Percentiles rank a stretch among this genome's conserved stretches.
Evolutionary conservation across 1,140 invertebrate species (phyloP).

Genomic region (Platyscapa corneri): DNA sequence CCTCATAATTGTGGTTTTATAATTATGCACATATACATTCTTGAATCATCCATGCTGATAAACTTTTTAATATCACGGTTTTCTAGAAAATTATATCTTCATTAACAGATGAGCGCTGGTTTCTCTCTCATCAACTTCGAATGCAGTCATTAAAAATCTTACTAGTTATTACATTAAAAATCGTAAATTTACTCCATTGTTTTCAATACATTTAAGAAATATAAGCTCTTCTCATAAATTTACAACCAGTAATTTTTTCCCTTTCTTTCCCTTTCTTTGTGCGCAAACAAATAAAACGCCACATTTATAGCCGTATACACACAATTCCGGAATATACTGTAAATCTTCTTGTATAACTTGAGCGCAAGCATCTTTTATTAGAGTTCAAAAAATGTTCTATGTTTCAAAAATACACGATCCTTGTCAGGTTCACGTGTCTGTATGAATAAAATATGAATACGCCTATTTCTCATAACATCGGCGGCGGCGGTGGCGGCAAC

Average conservation of each 20-base stretch:
- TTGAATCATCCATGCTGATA: background rate
- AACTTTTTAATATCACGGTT: background rate
- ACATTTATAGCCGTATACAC: background rate
- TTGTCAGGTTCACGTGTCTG: background rate
- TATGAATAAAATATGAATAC: background rate
- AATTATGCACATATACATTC: background rate
- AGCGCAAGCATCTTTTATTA: background rate
- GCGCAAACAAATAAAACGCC: background rate
- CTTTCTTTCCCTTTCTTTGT: background rate
- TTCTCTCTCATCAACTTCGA: background rate
- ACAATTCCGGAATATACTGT: background rate
- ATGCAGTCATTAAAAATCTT: background rate
- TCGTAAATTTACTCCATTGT: background rate
- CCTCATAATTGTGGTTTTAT: background rate
- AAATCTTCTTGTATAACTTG: slow-evolving; percentile 17
- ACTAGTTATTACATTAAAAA: background rate
- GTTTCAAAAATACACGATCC: background rate
- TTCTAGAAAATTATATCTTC: background rate
- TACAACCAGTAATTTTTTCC: background rate
- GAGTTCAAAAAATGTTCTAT: background rate
- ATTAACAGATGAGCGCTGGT: background rate
- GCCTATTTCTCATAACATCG: background rate
- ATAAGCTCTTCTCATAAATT: background rate
- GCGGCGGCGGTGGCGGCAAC: too few relatives aligned
- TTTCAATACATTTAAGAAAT: background rate